These are phyloP conservation scores for Cheilosia grossa DNA, from an alignment of 2,888 invertebrate species.

Conservation along the genomic window DNA sequence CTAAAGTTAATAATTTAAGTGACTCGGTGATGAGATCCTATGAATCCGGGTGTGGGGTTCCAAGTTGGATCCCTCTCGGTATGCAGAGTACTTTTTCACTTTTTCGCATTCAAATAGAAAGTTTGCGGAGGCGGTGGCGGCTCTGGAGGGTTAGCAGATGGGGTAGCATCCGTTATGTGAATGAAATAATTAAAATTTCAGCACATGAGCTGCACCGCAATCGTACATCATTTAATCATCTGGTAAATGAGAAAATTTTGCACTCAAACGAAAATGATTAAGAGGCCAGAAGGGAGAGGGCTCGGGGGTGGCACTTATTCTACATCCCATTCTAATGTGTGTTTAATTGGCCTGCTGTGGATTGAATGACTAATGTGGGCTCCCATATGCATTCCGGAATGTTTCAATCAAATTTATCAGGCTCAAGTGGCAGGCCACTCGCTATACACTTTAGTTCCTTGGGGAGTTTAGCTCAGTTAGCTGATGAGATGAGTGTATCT, in stretches of 20 bases:
- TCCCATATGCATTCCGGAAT: slow-evolving; percentile 59
- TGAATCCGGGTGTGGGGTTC: background rate
- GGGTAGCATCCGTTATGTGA: slow-evolving; percentile 63
- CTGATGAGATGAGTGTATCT: slow-evolving; percentile 18
- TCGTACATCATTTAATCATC: slow-evolving; percentile 73
- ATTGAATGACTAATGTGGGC: slow-evolving; percentile 65
- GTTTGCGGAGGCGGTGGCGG: background rate
- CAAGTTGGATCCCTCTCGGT: slow-evolving; percentile 12
- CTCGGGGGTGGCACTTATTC: slow-evolving; percentile 26
- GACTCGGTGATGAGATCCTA: slow-evolving; percentile 57
- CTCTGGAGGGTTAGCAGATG: slow-evolving; percentile 40
- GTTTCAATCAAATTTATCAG: slow-evolving; percentile 63
- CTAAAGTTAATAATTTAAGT: slow-evolving; percentile 71
- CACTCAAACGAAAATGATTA: slow-evolving; percentile 74
- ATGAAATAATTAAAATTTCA: slow-evolving; percentile 74
- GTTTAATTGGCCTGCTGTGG: slow-evolving; percentile 72
- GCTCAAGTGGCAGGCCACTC: slow-evolving; percentile 49
- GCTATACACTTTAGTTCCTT: slow-evolving; percentile 37
- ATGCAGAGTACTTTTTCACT: slow-evolving; percentile 42
- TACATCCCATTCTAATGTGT: slow-evolving; percentile 62
- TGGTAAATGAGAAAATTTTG: slow-evolving; percentile 72
- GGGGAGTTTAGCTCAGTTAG: slow-evolving; percentile 9
- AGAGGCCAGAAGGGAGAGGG: slow-evolving; percentile 20
- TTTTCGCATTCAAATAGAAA: slow-evolving; percentile 10
- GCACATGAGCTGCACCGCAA: slow-evolving; percentile 65